A percentile compares a stretch with the other conserved stretches of the same genome.
phyloP scores from a whole-genome alignment of 2,888 invertebrate species.

The Netelia virgata region DNA sequence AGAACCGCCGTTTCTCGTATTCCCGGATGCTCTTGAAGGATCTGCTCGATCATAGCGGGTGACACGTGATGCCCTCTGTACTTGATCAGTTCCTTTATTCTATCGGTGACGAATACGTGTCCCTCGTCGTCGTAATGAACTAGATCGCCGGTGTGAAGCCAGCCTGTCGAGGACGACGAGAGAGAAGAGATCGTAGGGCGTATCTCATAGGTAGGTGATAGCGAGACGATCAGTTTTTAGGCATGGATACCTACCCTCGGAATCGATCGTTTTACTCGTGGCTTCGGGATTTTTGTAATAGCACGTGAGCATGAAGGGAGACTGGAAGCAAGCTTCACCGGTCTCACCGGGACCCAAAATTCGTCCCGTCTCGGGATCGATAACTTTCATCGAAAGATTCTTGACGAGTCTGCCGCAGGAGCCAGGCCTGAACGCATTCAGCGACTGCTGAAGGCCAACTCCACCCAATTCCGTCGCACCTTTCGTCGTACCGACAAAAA shows the following conservation, averaged over 20 bases:
- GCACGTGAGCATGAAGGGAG: conserved; percentile 69
- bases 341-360: conserved; percentile 74
- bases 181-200: too few species aligned
- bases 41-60: conserved; percentile 78
- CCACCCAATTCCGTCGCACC: conserved; percentile 78
- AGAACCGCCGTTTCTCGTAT: conserved; percentile 80
- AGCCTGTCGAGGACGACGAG: conserved; percentile 73
- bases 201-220: too few species aligned
- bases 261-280: conserved; percentile 71
- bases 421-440: conserved; percentile 61
- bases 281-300: conserved; percentile 72
- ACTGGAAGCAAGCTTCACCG: conserved; percentile 73
- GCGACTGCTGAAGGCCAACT: conserved; percentile 56
- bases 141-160: conserved; percentile 81
- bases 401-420: conserved; percentile 74
- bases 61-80: conserved; percentile 79
- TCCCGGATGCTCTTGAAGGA: conserved; percentile 75
- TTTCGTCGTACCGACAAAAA: conserved; percentile 46
- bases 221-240: neutral
- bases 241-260: conserved; percentile 68
- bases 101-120: conserved; percentile 78
- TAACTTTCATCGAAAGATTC: conserved; percentile 74
- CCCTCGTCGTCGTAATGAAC: conserved; percentile 78
- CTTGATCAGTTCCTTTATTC: conserved; percentile 81
- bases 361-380: conserved; percentile 69